A percentile compares a stretch with the other conserved stretches of the same genome.
phyloP scores from a whole-genome alignment of 2,888 invertebrate species.

The Zygothrica quintamaculata region DNA sequence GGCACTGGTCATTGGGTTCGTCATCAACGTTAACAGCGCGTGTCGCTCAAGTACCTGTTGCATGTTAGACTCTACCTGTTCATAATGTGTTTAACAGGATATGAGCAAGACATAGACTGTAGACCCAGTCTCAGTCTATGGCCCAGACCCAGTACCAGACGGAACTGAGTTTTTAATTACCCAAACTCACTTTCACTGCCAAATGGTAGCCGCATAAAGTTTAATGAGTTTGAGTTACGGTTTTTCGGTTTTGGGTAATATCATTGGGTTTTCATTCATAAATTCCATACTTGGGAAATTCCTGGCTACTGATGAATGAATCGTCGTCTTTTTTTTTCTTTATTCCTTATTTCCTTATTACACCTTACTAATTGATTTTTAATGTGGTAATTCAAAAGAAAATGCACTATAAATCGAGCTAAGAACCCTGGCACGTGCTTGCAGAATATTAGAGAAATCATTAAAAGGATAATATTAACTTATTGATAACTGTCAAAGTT shows the following conservation, averaged over 20 bases:
- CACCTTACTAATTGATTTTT: slow-evolving; percentile 58
- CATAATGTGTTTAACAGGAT: slow-evolving; percentile 74
- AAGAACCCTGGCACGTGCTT: slow-evolving; percentile 20
- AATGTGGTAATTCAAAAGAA: slow-evolving; percentile 56
- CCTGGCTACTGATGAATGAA: slow-evolving; percentile 62
- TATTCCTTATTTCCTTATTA: slow-evolving; percentile 17
- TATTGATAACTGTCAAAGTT: too few species aligned
- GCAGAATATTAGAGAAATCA: too few species aligned
- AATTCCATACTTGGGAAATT: slow-evolving; percentile 58
- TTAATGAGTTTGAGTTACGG: slow-evolving; percentile 60
- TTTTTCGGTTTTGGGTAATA: slow-evolving; percentile 2
- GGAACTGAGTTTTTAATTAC: slow-evolving; percentile 64
- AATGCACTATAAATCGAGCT: neutral
- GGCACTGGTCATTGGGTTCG: slow-evolving; percentile 28
- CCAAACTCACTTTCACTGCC: slow-evolving; percentile 67
- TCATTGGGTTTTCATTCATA: slow-evolving; percentile 60
- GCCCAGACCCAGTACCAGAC: slow-evolving; percentile 36
- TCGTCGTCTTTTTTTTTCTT: slow-evolving; percentile 15
- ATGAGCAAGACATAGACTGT: slow-evolving; percentile 56
- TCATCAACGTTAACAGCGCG: slow-evolving; percentile 56
- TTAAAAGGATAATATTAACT: too few species aligned
- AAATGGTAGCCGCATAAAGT: slow-evolving; percentile 59
- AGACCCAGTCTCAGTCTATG: slow-evolving; percentile 6
- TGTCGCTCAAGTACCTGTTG: slow-evolving; percentile 66
- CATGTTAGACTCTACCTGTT: slow-evolving; percentile 56